Evolutionary conservation across 1,140 invertebrate species (phyloP).

Genomic region (Penaeus indicus): DNA sequence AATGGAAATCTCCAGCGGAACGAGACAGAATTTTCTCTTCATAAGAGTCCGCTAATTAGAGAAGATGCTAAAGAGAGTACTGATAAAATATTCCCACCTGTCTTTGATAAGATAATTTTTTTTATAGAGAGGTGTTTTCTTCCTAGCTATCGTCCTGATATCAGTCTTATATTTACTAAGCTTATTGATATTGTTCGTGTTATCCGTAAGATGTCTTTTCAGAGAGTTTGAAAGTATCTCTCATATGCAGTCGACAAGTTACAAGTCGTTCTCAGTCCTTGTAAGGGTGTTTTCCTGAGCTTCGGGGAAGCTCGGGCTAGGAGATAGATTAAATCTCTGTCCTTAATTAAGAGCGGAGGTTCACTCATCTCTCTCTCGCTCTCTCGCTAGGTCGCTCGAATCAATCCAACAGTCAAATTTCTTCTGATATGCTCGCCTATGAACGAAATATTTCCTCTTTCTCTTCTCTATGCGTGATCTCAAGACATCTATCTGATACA

Average conservation of each 20-base stretch:
- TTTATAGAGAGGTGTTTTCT: neutral
- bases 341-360: neutral
- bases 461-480: neutral
- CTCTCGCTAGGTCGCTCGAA: neutral
- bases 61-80: too few relatives aligned
- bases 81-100: too few relatives aligned
- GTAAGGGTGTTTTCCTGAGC: neutral
- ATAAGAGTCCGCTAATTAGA: too few relatives aligned
- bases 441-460: neutral
- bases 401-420: conserved; percentile 24
- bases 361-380: too few relatives aligned
- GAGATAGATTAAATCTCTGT: conserved; percentile 5
- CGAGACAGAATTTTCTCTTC: too few relatives aligned
- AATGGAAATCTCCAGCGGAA: too few relatives aligned
- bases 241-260: neutral
- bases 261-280: neutral
- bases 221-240: conserved; percentile 6
- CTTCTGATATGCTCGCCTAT: conserved; percentile 1
- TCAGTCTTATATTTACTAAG: neutral
- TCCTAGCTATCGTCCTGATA: neutral
- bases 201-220: neutral
- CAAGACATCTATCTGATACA: neutral
- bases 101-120: too few relatives aligned
- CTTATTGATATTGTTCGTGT: neutral
- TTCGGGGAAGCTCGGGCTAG: neutral